Evolutionary conservation across 1,140 invertebrate species (phyloP).

Genomic region (Chrysomallon squamiferum): DNA sequence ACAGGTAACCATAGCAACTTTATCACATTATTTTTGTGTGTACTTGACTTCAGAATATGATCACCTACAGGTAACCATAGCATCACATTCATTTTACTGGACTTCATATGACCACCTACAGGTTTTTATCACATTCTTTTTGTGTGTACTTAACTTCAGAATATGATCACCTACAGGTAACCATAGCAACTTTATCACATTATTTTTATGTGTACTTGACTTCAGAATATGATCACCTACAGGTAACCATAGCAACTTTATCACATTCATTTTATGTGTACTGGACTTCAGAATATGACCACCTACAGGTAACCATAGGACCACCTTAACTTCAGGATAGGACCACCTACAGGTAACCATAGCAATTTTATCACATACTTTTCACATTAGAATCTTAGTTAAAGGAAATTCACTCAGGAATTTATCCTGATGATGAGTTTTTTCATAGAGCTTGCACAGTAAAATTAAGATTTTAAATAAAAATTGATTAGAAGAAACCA

Average conservation of each 20-base stretch:
- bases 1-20: conserved; percentile 67
- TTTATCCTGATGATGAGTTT: no score
- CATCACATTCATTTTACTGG: background rate
- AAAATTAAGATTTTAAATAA: no score
- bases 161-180: conserved; percentile 64
- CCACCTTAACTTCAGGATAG: background rate
- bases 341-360: conserved; percentile 64
- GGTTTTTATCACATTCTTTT: background rate
- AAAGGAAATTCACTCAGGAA: no score
- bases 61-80: background rate
- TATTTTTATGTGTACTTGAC: background rate
- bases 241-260: background rate
- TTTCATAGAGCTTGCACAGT: no score
- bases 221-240: background rate
- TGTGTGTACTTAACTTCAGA: no score
- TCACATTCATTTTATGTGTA: background rate
- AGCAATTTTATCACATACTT: background rate
- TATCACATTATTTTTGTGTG: background rate
- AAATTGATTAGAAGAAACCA: no score
- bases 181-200: background rate
- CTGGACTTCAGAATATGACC: background rate
- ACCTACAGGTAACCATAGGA: background rate
- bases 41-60: background rate
- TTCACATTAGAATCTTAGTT: background rate
- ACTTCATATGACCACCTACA: background rate